A percentile compares a stretch with the other conserved stretches of the same genome.
phyloP scores from a whole-genome alignment of 2,888 invertebrate species.

The Drosophila eohydei region DNA sequence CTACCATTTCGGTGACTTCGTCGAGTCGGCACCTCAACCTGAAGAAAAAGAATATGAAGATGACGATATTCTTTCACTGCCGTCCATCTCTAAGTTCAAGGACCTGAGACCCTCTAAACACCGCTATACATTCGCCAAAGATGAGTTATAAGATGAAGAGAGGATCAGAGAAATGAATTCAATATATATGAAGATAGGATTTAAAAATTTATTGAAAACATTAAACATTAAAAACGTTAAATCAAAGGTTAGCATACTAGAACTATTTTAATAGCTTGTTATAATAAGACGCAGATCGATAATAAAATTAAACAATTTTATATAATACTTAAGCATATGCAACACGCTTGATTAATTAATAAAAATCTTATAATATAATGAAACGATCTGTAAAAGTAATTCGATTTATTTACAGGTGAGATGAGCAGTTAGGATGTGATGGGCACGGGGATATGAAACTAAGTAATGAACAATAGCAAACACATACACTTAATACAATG shows the following conservation, averaged over 20 bases:
- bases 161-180: neutral
- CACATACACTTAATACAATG: neutral
- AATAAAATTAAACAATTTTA: neutral
- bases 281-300: neutral
- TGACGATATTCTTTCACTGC: neutral
- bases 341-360: neutral
- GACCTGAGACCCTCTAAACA: constrained; percentile 97
- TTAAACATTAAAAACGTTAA: neutral
- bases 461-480: neutral
- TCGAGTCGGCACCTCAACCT: neutral
- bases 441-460: neutral
- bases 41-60: too few relatives aligned
- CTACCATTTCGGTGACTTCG: neutral
- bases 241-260: neutral
- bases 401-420: neutral
- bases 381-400: neutral
- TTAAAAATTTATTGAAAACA: neutral
- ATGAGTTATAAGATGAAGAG: constrained; percentile 46
- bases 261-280: neutral
- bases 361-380: constrained; percentile 29
- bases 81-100: constrained; percentile 96
- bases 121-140: constrained; percentile 91
- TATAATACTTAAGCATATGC: neutral
- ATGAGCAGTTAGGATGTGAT: too few relatives aligned
- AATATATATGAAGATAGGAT: neutral